Evolutionary conservation across 2,113 vertebrate genomes (phyloP).

Genomic region (Apaloderma vittatum): DNA sequence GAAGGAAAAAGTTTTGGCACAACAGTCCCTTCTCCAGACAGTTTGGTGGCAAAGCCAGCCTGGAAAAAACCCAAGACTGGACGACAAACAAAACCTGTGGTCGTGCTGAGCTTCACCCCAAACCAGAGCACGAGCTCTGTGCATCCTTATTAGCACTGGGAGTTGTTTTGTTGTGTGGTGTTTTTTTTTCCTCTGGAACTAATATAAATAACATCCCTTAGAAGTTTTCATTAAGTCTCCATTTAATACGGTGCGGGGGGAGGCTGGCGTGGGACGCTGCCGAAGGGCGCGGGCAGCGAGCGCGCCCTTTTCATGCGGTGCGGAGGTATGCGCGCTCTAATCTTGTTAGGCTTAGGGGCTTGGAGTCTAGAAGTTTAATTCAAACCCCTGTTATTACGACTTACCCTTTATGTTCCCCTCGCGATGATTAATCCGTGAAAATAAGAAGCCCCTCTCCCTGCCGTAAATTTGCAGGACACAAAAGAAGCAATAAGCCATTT

Average conservation of each 20-base stretch:
- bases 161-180: background rate
- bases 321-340: background rate
- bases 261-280: background rate
- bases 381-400: background rate
- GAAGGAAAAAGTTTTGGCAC: background rate
- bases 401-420: background rate
- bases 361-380: constrained; percentile 15
- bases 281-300: background rate
- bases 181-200: background rate
- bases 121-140: background rate
- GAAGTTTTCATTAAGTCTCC: background rate
- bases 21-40: background rate
- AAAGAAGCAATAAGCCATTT: background rate
- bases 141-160: background rate
- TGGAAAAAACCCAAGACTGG: background rate
- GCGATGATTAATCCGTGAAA: background rate
- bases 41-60: background rate
- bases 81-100: rapidly evolving
- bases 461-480: background rate
- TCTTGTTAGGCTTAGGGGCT: constrained; percentile 7
- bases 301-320: background rate
- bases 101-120: background rate
- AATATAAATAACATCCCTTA: background rate
- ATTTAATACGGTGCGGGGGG: background rate
- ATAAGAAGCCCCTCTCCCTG: background rate